Percentiles rank a stretch among this genome's conserved stretches.
These are phyloP conservation scores for Mugil cephalus DNA, from an alignment of 2,113 vertebrate genomes.

Conservation along the genomic window DNA sequence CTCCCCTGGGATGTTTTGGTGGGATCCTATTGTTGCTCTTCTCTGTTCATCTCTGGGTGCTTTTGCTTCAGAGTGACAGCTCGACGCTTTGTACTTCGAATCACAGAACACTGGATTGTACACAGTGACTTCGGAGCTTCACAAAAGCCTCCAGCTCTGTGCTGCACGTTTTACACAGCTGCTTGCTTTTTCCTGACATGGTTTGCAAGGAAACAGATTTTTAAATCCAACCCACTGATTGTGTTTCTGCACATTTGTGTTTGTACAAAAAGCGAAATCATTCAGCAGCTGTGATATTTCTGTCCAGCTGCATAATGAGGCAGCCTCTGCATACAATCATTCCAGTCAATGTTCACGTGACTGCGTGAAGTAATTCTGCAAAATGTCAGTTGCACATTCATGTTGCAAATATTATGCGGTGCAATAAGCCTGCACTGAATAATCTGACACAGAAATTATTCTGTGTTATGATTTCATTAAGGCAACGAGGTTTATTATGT, in stretches of 20 bases:
- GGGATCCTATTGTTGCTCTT: conserved; percentile 55
- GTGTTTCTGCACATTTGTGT: background rate
- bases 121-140: conserved; percentile 37
- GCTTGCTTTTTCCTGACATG: conserved; percentile 7
- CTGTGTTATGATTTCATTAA: too few species aligned
- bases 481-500: too few species aligned
- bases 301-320: too few species aligned
- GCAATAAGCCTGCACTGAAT: too few species aligned
- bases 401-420: background rate
- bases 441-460: too few species aligned
- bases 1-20: conserved; percentile 48
- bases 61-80: conserved; percentile 53
- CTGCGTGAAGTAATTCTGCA: background rate
- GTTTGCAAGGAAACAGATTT: background rate
- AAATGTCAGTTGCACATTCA: background rate
- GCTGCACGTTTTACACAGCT: conserved; percentile 11
- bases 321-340: background rate
- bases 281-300: background rate
- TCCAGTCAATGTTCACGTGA: background rate
- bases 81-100: conserved; percentile 36
- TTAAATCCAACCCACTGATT: background rate
- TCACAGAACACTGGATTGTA: conserved; percentile 34
- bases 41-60: conserved; percentile 50
- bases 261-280: background rate
- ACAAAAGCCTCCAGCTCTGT: conserved; percentile 31